Evolutionary conservation across 2,888 invertebrate genomes (phyloP), one percentile per base, ranked within the genome.

Genomic region (Vanessa cardui): DNA sequence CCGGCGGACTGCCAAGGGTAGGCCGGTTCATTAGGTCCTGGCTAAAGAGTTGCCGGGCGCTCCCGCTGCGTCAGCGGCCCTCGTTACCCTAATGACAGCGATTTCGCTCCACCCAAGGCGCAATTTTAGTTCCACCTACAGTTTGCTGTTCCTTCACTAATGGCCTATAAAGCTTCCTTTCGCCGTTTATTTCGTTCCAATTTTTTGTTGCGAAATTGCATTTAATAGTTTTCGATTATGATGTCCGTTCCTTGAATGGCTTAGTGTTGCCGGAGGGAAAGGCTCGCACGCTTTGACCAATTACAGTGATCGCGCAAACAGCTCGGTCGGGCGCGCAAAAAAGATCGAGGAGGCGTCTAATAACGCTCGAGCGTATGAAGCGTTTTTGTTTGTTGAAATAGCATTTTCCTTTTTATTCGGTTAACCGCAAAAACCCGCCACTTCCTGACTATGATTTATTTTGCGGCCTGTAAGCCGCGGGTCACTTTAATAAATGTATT

Each of bases 401-500:
- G 78, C 77, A 75, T 73, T 84, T 83, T 85, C 81, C 78, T 87
- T 86, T 87, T 86, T 84, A 84, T 85, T 85, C 82, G 87, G 84
- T 85, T 85, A 65, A 67, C 85, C 82, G 82, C 84, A 80, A 86
- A 54, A 84, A 78, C 83, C 87, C 84, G 81, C 83, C 83, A 85
- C 89, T 89, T 79, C 86, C 86, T 87, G 88, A 88, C 90, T 90
- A 90, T 92, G 91, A 92, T 92, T 91, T 92, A 92, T 91, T 84
- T 88, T 76, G 85, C 86, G 85, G 86, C 81, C 83, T 86, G 83
- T 84, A 84, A 86, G 87, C 88, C 84, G 85, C 82, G 90, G 91
- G 91, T 92, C 92, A 90, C 88, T 90, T 90, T 90, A 90, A 91
- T 91, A 91, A 90, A 92, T 90, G 88, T 89, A 87, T 90, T 89